phyloP scores from a whole-genome alignment of 2,113 vertebrate genomes.

The Xyliphius kryptos region DNA sequence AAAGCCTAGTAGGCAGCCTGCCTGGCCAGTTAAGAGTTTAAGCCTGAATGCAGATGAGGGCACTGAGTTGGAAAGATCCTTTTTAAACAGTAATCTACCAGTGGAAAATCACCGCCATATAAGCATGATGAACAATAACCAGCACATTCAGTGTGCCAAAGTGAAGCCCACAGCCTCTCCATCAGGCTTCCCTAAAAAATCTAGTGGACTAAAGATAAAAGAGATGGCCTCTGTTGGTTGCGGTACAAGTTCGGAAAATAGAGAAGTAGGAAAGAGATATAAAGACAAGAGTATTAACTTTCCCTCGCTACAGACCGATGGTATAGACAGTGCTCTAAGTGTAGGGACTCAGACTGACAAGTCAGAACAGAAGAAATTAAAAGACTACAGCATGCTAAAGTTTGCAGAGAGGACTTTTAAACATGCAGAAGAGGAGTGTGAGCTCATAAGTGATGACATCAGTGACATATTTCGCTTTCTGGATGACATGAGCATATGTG shows the following conservation, averaged over 20 bases:
- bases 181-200: slow-evolving; percentile 60
- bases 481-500: slow-evolving; percentile 89
- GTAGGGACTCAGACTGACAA: slow-evolving; percentile 91
- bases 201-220: slow-evolving; percentile 65
- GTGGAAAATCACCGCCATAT: slow-evolving; percentile 62
- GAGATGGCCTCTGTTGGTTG: slow-evolving; percentile 58
- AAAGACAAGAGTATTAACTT: slow-evolving; percentile 76
- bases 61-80: slow-evolving; percentile 76
- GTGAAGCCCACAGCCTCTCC: slow-evolving; percentile 65
- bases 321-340: slow-evolving; percentile 73
- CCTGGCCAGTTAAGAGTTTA: slow-evolving; percentile 87
- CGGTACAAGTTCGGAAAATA: slow-evolving; percentile 67
- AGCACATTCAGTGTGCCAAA: slow-evolving; percentile 63
- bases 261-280: slow-evolving; percentile 67
- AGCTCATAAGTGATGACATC: slow-evolving; percentile 83
- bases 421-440: slow-evolving; percentile 78
- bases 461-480: slow-evolving; percentile 95
- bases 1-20: slow-evolving; percentile 65
- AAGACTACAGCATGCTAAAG: slow-evolving; percentile 65
- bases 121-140: slow-evolving; percentile 59
- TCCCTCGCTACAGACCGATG: slow-evolving; percentile 63
- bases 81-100: slow-evolving; percentile 67
- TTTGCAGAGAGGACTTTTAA: slow-evolving; percentile 70
- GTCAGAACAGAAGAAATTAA: slow-evolving; percentile 67
- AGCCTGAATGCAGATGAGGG: slow-evolving; percentile 86